Evolutionary conservation across 1,140 invertebrate genomes (phyloP).

Genomic region (Calephelis virginiensis): DNA sequence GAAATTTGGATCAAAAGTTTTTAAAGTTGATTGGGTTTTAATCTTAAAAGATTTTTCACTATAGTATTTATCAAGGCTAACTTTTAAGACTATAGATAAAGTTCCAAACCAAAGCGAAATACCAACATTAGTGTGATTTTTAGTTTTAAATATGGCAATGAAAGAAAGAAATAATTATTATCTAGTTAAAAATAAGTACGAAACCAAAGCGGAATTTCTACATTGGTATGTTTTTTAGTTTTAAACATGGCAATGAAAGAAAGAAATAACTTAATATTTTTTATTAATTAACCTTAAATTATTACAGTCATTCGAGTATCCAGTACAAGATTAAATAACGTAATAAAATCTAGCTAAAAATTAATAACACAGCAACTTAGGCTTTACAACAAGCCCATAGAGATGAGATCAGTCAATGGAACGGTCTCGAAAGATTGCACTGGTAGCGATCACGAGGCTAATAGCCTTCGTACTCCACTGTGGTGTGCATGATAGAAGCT

Average conservation of each 20-base stretch:
- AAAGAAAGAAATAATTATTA: slow-evolving; percentile 45
- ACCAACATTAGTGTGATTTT: slow-evolving; percentile 19
- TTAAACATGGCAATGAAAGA: slow-evolving; percentile 36
- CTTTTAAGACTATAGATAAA: too few species aligned
- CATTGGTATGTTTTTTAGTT: slow-evolving; percentile 2
- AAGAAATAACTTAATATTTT: slow-evolving; percentile 40
- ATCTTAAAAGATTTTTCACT: too few species aligned
- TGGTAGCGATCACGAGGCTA: slow-evolving; percentile 10
- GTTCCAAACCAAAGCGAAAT: slow-evolving; percentile 23
- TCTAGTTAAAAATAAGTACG: slow-evolving; percentile 11
- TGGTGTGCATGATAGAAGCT: slow-evolving; percentile 57
- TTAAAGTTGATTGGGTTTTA: too few species aligned
- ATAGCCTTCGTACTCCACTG: slow-evolving; percentile 39
- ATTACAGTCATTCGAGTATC: slow-evolving; percentile 66
- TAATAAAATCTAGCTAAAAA: slow-evolving; percentile 67
- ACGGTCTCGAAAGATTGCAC: slow-evolving; percentile 49
- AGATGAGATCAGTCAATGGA: slow-evolving; percentile 71
- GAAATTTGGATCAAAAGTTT: too few species aligned
- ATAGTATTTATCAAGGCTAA: too few species aligned
- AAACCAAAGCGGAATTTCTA: slow-evolving; percentile 30
- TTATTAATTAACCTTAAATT: slow-evolving; percentile 69
- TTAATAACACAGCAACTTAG: slow-evolving; percentile 74
- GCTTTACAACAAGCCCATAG: slow-evolving; percentile 72
- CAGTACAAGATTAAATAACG: slow-evolving; percentile 53
- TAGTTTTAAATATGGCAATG: slow-evolving; percentile 17